Percentiles rank a stretch among this genome's conserved stretches.
These are phyloP conservation scores for Zygothrica quintamaculata DNA, from an alignment of 2,888 invertebrate species.

Conservation along the genomic window DNA sequence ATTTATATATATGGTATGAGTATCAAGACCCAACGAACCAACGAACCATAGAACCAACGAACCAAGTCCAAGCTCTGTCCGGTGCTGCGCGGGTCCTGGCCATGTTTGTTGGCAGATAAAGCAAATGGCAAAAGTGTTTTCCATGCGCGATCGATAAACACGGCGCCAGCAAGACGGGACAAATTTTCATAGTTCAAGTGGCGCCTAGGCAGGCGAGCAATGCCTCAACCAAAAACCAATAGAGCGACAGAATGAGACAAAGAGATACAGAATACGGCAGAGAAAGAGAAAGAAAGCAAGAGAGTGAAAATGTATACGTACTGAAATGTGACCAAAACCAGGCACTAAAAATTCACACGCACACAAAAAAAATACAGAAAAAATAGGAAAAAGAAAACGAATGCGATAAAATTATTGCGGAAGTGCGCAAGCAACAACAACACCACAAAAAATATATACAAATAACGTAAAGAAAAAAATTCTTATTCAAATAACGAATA, in stretches of 20 bases:
- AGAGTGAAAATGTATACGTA: slow-evolving; percentile 13
- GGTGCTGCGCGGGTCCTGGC: slow-evolving; percentile 39
- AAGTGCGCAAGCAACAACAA: slow-evolving; percentile 68
- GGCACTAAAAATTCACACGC: slow-evolving; percentile 74
- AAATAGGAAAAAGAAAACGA: too few species aligned
- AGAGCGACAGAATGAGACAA: background rate
- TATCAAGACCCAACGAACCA: slow-evolving; percentile 32
- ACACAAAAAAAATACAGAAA: too few species aligned
- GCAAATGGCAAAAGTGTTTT: slow-evolving; percentile 79
- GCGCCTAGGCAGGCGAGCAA: slow-evolving; percentile 75
- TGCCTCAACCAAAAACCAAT: slow-evolving; percentile 13
- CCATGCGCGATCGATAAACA: slow-evolving; percentile 79
- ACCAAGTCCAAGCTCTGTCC: slow-evolving; percentile 64
- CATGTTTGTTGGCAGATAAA: slow-evolving; percentile 76
- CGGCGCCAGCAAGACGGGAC: slow-evolving; percentile 82
- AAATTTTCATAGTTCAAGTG: slow-evolving; percentile 83
- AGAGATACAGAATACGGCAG: slow-evolving; percentile 2
- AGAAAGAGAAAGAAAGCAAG: slow-evolving; percentile 8
- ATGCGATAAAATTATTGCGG: slow-evolving; percentile 80
- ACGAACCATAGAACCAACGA: slow-evolving; percentile 47
- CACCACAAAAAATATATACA: slow-evolving; percentile 2
- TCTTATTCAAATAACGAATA: background rate
- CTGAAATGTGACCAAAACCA: slow-evolving; percentile 72
- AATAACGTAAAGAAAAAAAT: slow-evolving; percentile 14
- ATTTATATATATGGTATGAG: too few species aligned